Evolutionary conservation across 2,888 invertebrate species (phyloP).

Genomic region (Agrilus biguttatus): DNA sequence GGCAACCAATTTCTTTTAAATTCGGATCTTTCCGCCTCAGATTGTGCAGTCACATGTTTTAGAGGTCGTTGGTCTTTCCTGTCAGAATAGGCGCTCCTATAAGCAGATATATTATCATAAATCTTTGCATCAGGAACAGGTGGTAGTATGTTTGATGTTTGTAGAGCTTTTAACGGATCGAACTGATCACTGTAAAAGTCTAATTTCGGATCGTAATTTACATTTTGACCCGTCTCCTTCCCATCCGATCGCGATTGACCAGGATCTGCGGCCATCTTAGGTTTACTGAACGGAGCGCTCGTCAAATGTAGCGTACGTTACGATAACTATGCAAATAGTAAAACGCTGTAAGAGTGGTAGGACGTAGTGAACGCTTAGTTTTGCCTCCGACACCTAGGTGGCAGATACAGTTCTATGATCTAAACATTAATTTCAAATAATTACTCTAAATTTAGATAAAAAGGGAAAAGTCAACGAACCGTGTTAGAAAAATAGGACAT

Average conservation of each 20-base stretch:
- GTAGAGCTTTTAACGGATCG: slow-evolving; percentile 56
- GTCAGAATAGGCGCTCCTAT: slow-evolving; percentile 27
- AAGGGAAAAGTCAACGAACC: too few species aligned
- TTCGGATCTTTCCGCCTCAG: background rate
- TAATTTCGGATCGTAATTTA: slow-evolving; percentile 31
- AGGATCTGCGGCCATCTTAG: slow-evolving; percentile 10
- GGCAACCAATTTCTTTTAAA: slow-evolving; percentile 29
- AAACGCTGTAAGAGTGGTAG: too few species aligned
- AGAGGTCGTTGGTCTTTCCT: slow-evolving; percentile 19
- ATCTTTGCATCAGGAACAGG: slow-evolving; percentile 42
- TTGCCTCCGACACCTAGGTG: too few species aligned
- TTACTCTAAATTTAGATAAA: too few species aligned
- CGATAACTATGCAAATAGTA: too few species aligned
- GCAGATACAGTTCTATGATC: too few species aligned
- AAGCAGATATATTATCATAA: slow-evolving; percentile 57
- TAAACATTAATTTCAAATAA: too few species aligned
- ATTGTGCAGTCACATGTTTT: slow-evolving; percentile 25
- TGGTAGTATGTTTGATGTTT: slow-evolving; percentile 38
- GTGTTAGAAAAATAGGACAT: too few species aligned
- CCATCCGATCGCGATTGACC: slow-evolving; percentile 7
- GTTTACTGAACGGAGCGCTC: background rate
- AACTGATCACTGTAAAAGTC: slow-evolving; percentile 44
- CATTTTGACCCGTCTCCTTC: slow-evolving; percentile 15
- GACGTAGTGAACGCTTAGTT: too few species aligned
- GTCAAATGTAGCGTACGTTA: slow-evolving; percentile 2